Percentiles rank a stretch among this genome's conserved stretches.
phyloP scores from a whole-genome alignment of 1,140 invertebrate species.

The Drosophila kikkawai region DNA sequence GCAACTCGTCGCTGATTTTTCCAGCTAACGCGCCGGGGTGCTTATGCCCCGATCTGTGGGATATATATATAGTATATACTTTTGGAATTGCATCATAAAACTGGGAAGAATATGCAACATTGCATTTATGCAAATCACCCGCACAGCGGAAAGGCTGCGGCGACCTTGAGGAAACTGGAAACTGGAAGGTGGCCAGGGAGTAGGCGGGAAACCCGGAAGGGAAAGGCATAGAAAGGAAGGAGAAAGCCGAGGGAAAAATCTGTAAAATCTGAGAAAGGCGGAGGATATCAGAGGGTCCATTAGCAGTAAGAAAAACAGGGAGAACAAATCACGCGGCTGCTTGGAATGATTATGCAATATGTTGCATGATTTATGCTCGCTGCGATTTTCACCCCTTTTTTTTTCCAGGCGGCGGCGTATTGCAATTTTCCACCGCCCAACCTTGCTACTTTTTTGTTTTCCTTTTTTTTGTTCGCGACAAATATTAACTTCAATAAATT shows the following conservation, averaged over 20 bases:
- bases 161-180: slow-evolving; percentile 25
- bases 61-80: neutral
- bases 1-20: slow-evolving; percentile 50
- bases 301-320: slow-evolving; percentile 7
- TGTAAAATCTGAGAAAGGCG: neutral
- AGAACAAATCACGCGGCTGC: slow-evolving; percentile 46
- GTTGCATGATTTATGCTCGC: slow-evolving; percentile 82
- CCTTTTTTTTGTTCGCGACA: slow-evolving; percentile 46
- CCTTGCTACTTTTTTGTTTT: slow-evolving; percentile 3
- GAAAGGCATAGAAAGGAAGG: neutral
- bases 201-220: slow-evolving; percentile 3
- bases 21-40: slow-evolving; percentile 48
- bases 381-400: slow-evolving; percentile 54
- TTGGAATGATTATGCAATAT: slow-evolving; percentile 83
- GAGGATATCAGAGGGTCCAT: slow-evolving; percentile 16
- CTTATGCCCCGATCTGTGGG: slow-evolving; percentile 6
- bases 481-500: slow-evolving; percentile 84
- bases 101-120: slow-evolving; percentile 59
- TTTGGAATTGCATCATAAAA: slow-evolving; percentile 75
- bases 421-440: slow-evolving; percentile 39
- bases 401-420: slow-evolving; percentile 2
- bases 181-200: too few relatives aligned
- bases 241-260: slow-evolving; percentile 7
- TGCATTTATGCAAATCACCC: slow-evolving; percentile 69
- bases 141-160: slow-evolving; percentile 17